Percentiles rank a stretch among this genome's conserved stretches.
Evolutionary conservation across 2,888 invertebrate species (phyloP).

Genomic region (Amphiduros pacificus): DNA sequence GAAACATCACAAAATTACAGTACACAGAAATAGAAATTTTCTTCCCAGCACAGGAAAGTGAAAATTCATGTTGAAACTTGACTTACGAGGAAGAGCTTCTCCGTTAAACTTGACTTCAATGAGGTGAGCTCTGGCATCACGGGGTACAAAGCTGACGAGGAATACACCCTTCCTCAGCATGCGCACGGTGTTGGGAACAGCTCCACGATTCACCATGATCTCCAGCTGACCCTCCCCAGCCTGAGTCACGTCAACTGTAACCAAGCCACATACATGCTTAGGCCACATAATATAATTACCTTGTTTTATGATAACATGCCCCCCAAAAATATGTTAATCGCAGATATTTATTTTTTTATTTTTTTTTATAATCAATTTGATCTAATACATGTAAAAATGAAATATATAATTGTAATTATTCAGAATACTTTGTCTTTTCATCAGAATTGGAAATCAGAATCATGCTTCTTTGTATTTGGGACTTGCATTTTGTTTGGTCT

Average conservation of each 20-base stretch:
- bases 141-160: slow-evolving; percentile 85
- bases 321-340: too few relatives aligned
- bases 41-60: background rate
- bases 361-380: too few relatives aligned
- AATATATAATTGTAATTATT: too few relatives aligned
- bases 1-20: background rate
- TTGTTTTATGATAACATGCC: too few relatives aligned
- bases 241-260: slow-evolving; percentile 91
- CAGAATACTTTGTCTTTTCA: too few relatives aligned
- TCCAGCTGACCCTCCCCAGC: slow-evolving; percentile 99
- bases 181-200: slow-evolving; percentile 83
- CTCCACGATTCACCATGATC: slow-evolving; percentile 98
- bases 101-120: slow-evolving; percentile 76
- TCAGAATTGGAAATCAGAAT: too few relatives aligned
- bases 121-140: slow-evolving; percentile 85
- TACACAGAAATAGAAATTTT: background rate
- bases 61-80: background rate
- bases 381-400: too few relatives aligned
- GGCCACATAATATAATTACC: too few relatives aligned
- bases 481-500: too few relatives aligned
- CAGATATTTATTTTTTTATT: too few relatives aligned
- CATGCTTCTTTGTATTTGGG: too few relatives aligned
- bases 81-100: slow-evolving; percentile 60
- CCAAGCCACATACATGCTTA: too few relatives aligned
- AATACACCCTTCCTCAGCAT: slow-evolving; percentile 68